A percentile compares a stretch with the other conserved stretches of the same genome.
These are phyloP conservation scores for Ditula angustiorana DNA, from an alignment of 2,888 invertebrate species.

Conservation along the genomic window DNA sequence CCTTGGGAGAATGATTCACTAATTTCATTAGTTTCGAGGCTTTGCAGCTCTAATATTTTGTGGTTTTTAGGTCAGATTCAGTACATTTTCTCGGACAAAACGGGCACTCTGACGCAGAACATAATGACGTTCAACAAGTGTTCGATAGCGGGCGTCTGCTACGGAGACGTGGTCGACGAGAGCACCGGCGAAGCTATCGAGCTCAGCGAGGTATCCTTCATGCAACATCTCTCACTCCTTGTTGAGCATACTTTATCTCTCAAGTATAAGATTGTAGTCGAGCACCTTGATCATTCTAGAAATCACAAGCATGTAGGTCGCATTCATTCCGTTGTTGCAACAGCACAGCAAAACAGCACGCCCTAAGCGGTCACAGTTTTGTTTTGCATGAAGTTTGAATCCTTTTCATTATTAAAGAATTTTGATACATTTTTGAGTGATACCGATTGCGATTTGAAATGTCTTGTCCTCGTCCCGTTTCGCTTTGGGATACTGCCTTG, in stretches of 20 bases:
- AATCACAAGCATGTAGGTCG: conserved; percentile 59
- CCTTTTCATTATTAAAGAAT: conserved; percentile 48
- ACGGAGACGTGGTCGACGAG: conserved; percentile 96
- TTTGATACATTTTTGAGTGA: conserved; percentile 47
- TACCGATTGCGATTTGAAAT: conserved; percentile 46
- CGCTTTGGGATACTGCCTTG: conserved; percentile 57
- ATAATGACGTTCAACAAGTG: conserved; percentile 99
- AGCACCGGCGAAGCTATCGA: conserved; percentile 95
- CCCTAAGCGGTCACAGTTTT: conserved; percentile 36
- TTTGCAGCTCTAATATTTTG: background rate
- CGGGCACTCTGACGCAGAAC: conserved; percentile 99
- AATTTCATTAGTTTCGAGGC: background rate
- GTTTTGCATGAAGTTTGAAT: conserved; percentile 66
- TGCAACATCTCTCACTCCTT: background rate
- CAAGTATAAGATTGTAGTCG: conserved; percentile 26
- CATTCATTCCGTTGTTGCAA: conserved; percentile 45
- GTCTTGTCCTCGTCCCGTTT: conserved; percentile 60
- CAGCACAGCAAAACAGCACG: conserved; percentile 32
- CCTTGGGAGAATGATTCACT: background rate
- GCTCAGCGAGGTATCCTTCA: conserved; percentile 91
- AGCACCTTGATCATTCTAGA: conserved; percentile 52
- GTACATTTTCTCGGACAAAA: conserved; percentile 99
- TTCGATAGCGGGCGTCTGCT: conserved; percentile 95
- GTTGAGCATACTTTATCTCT: conserved; percentile 23
- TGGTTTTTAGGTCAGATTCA: conserved; percentile 93